Evolutionary conservation across 2,888 invertebrate species (phyloP), one percentile per base, ranked within the genome.

Genomic region (Lymantria dispar): DNA sequence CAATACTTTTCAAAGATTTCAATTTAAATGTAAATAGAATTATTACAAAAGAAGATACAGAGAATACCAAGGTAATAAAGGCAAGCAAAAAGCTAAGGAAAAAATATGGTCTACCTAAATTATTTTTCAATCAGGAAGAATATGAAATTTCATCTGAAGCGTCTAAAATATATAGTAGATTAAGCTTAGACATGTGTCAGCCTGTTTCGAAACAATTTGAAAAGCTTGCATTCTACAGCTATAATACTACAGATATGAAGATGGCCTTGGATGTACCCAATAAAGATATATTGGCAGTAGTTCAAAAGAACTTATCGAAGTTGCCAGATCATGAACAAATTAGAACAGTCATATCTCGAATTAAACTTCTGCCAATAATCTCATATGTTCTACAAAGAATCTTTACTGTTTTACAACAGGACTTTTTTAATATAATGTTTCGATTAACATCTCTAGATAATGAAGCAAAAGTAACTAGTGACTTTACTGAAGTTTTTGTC

Each of bases 301-400:
- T 81, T 8, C 67, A 80, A 50, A 72, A 73, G 11, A 80, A 76
- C 52, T 43, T 80, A 8, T 33, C 54, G 0, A 76, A 72, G 45
- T 43, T 65, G 2, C 43, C 61, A 9, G 62, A 73, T 43, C 68
- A 59, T 14, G 62, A 63, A 44, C 58, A 60, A 14, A 47, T 46
- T 42, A 37, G 45, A 38, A 43, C 57, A 62, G 48, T 62, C 7
- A 61, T 55, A 29, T 41, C 64, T 29, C 64, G 76, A 38, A 45
- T 87, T 68, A 67, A 92, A 70, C 68, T 94, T 3, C 77, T 94
- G 57, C 95, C 95, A 53, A 70, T 94, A 40, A 93, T 93, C 59
- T 87, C 92, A 11, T 93, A 92, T 52, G 71, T 93, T 8, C 75
- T 92, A 40, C 78, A 87, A 52, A 78, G 89, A 60, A 69, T 92